Evolutionary conservation across 2,113 vertebrate genomes (phyloP).

Genomic region (Hemiscyllium ocellatum): DNA sequence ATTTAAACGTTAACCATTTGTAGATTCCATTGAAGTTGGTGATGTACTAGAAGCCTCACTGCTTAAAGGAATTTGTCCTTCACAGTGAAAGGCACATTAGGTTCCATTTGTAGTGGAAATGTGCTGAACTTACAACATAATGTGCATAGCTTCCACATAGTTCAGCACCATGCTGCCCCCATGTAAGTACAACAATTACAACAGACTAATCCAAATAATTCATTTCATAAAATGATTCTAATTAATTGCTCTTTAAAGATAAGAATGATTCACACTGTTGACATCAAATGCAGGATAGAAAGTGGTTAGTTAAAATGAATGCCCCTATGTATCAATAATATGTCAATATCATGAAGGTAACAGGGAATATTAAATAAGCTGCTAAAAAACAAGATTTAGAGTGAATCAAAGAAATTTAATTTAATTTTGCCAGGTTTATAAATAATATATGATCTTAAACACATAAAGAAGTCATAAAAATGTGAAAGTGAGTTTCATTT

Average conservation of each 20-base stretch:
- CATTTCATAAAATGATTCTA: background rate
- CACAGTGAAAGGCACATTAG: background rate
- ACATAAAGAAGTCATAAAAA: background rate
- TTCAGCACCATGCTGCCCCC: background rate
- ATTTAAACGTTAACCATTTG: constrained; percentile 46
- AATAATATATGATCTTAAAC: background rate
- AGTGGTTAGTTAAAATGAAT: background rate
- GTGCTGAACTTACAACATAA: background rate
- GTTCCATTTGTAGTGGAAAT: constrained; percentile 4
- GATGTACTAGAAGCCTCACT: constrained; percentile 49
- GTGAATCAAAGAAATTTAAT: background rate
- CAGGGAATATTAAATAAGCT: background rate
- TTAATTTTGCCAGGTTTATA: constrained; percentile 4
- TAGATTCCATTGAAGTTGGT: constrained; percentile 54
- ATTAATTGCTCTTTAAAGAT: background rate
- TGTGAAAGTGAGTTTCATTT: background rate
- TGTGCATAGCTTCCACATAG: background rate
- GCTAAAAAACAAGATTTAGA: background rate
- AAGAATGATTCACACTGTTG: background rate
- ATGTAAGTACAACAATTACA: background rate
- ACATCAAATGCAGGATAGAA: background rate
- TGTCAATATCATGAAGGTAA: background rate
- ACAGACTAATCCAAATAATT: background rate
- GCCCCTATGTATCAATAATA: background rate
- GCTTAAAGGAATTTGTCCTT: constrained; percentile 38